phyloP scores from a whole-genome alignment of 2,888 invertebrate genomes.

The Mactromeris polynyma region DNA sequence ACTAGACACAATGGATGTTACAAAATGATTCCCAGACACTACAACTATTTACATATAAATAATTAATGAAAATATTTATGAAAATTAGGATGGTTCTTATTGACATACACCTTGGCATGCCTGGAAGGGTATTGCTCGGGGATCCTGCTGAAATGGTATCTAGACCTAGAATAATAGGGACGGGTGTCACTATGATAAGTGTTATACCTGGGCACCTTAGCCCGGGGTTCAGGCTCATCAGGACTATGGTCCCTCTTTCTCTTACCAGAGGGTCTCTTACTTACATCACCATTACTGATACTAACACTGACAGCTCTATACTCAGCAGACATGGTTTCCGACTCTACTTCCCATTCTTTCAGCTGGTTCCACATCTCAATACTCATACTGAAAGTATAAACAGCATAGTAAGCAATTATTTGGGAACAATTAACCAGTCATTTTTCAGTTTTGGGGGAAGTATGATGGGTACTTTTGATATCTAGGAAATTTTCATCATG shows the following conservation, averaged over 20 bases:
- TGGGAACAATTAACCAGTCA: no score
- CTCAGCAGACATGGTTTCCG: not conserved
- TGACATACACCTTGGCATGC: not conserved
- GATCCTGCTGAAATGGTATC: not conserved
- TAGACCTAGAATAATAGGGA: not conserved
- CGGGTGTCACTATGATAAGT: not conserved
- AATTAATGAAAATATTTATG: not conserved
- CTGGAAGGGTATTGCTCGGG: not conserved
- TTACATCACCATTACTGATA: not conserved
- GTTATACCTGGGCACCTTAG: not conserved
- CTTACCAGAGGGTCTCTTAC: not conserved
- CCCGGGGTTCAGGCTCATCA: not conserved
- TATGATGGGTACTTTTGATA: no score
- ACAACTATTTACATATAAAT: not conserved
- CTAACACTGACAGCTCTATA: not conserved
- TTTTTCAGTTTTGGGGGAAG: no score
- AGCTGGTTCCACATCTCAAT: not conserved
- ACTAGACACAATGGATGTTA: not conserved
- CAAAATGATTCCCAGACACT: not conserved
- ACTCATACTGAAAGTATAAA: constrained; percentile 11
- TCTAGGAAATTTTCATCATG: no score
- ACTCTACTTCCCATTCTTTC: not conserved
- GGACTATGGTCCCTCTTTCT: not conserved
- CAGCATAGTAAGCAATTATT: no score
- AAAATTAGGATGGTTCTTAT: constrained; percentile 7